Percentiles rank a stretch among this genome's conserved stretches.
Evolutionary conservation across 2,888 invertebrate species (phyloP).

Genomic region (Sphinx pinastri): DNA sequence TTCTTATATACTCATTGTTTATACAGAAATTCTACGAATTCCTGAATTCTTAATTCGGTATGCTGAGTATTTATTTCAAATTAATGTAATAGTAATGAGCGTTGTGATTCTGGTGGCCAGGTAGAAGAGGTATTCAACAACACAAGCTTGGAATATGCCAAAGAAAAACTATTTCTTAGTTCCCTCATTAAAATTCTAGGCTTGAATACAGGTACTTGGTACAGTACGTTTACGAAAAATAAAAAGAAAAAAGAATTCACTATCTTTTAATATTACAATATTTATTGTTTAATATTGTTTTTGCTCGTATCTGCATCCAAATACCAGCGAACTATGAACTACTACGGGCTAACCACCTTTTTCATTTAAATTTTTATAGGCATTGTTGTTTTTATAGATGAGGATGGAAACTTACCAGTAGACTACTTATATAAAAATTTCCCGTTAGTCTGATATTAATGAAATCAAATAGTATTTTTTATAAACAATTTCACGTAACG

Average conservation of each 20-base stretch:
- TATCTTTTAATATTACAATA: not conserved
- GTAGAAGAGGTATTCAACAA: slow-evolving; percentile 34
- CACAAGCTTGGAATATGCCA: slow-evolving; percentile 27
- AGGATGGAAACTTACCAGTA: too few relatives aligned
- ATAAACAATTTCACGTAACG: too few relatives aligned
- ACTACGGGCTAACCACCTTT: too few relatives aligned
- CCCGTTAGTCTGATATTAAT: too few relatives aligned
- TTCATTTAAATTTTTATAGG: too few relatives aligned
- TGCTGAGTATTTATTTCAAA: slow-evolving; percentile 15
- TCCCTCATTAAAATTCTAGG: slow-evolving; percentile 49
- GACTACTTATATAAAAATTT: too few relatives aligned
- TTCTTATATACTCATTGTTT: slow-evolving; percentile 5
- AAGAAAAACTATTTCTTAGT: slow-evolving; percentile 29
- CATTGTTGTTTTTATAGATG: too few relatives aligned
- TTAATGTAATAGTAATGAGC: slow-evolving; percentile 14
- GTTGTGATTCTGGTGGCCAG: not conserved
- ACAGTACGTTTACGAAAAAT: not conserved
- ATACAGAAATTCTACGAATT: slow-evolving; percentile 2
- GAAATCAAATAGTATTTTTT: too few relatives aligned
- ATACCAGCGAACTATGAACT: too few relatives aligned
- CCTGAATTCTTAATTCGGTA: slow-evolving; percentile 8
- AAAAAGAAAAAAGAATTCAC: too few relatives aligned
- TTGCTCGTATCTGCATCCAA: too few relatives aligned
- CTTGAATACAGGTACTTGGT: slow-evolving; percentile 38
- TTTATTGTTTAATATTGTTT: not conserved